Evolutionary conservation across 2,113 vertebrate species (phyloP).

Genomic region (Hippocampus guttulatus): DNA sequence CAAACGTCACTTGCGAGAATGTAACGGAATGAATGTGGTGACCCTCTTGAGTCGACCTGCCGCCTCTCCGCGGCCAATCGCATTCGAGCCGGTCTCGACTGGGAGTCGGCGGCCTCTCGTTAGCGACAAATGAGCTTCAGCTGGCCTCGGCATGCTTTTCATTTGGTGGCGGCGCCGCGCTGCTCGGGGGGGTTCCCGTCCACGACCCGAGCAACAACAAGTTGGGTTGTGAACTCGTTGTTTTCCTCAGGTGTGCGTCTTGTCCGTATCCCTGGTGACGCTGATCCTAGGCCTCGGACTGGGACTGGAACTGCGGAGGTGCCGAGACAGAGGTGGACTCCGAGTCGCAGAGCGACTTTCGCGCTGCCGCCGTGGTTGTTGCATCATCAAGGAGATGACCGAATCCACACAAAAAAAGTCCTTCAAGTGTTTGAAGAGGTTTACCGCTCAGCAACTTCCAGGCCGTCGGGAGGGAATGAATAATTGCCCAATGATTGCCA

Average conservation of each 20-base stretch:
- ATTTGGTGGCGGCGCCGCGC: too few species aligned
- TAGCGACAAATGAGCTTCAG: neutral
- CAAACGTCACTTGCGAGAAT: too few species aligned
- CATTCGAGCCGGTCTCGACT: neutral
- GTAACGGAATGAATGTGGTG: too few species aligned
- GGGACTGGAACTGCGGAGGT: neutral
- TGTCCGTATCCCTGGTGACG: neutral
- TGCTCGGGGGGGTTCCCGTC: too few species aligned
- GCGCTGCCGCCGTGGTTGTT: too few species aligned
- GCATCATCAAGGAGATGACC: neutral
- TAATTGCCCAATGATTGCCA: too few species aligned
- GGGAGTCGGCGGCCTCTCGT: neutral
- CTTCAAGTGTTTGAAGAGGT: neutral
- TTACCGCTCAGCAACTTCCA: neutral
- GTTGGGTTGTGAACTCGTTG: neutral
- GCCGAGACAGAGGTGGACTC: neutral
- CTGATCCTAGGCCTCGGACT: constrained; percentile 6
- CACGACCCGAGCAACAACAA: too few species aligned
- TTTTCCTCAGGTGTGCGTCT: neutral
- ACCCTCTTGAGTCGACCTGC: neutral
- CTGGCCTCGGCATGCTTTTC: neutral
- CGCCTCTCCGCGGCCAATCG: neutral
- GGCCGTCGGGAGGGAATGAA: neutral
- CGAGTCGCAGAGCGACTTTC: neutral
- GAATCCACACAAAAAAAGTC: neutral